Conservation (phyloP, 92 coral and sea anemone species). For the Zoanthus solanderi region DNA sequence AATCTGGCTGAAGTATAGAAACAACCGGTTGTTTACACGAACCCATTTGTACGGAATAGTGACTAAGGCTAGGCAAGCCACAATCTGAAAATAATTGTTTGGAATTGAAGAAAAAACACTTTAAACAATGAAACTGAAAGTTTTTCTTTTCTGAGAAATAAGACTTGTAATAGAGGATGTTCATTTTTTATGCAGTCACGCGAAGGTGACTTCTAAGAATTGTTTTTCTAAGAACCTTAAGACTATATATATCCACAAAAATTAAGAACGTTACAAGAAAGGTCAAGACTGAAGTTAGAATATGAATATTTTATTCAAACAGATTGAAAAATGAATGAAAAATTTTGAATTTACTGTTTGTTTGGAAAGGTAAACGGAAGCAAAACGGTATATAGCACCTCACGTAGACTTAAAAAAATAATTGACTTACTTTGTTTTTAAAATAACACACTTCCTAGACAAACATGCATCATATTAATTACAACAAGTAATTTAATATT, state of each 20-base stretch:
- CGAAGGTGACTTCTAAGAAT: background rate
- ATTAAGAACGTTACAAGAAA: background rate
- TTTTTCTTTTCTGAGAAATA: background rate
- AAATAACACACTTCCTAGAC: too few species aligned
- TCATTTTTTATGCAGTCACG: background rate
- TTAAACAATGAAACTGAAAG: background rate
- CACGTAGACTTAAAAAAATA: too few species aligned
- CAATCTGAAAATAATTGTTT: background rate
- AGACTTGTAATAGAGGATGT: background rate
- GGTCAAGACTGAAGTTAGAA: too few species aligned
- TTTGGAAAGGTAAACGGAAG: too few species aligned
- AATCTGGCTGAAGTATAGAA: conserved; percentile 90
- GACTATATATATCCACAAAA: background rate
- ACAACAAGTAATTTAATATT: too few species aligned
- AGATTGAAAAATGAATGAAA: too few species aligned
- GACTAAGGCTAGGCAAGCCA: background rate
- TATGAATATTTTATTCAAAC: too few species aligned
- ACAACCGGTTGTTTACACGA: conserved; percentile 63
- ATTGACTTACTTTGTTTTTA: too few species aligned
- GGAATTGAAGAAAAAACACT: background rate
- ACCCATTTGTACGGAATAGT: background rate
- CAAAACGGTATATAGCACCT: too few species aligned
- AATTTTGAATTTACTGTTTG: too few species aligned
- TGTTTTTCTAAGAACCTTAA: background rate
- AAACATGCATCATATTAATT: too few species aligned